Conservation (phyloP, 1,140 invertebrate species). For the Zaprionus africanus region DNA sequence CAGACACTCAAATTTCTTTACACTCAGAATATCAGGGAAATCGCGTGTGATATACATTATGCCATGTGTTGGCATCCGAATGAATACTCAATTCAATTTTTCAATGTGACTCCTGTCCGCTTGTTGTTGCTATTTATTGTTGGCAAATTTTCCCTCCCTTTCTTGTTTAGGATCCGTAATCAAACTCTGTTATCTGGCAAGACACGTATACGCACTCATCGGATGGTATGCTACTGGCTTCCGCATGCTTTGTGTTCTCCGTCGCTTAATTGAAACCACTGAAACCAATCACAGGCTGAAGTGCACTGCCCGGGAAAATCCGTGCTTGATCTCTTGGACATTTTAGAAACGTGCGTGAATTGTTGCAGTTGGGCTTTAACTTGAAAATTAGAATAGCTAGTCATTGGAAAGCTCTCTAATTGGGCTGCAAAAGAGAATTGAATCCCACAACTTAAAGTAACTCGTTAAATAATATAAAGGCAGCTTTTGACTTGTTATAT, state of each 20-base stretch:
- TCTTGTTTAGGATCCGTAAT: neutral
- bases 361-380: too few relatives aligned
- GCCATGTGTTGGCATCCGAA: conserved; percentile 4
- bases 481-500: neutral
- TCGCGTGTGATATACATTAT: conserved; percentile 26
- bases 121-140: neutral
- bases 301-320: too few relatives aligned
- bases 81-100: conserved; percentile 36
- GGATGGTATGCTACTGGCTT: neutral
- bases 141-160: too few relatives aligned
- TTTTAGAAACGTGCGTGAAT: neutral
- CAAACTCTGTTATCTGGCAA: neutral
- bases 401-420: too few relatives aligned
- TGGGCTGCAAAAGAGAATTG: too few relatives aligned
- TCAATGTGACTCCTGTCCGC: neutral
- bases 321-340: too few relatives aligned
- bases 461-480: neutral
- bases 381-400: too few relatives aligned
- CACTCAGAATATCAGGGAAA: conserved; percentile 1
- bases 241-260: conserved; percentile 30
- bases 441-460: too few relatives aligned
- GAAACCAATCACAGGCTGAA: too few relatives aligned
- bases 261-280: neutral
- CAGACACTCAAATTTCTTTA: neutral
- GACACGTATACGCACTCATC: conserved; percentile 15